Evolutionary conservation across 2,113 vertebrate genomes (phyloP), one percentile per base, ranked within the genome.

Genomic region (Acanthisitta chloris): DNA sequence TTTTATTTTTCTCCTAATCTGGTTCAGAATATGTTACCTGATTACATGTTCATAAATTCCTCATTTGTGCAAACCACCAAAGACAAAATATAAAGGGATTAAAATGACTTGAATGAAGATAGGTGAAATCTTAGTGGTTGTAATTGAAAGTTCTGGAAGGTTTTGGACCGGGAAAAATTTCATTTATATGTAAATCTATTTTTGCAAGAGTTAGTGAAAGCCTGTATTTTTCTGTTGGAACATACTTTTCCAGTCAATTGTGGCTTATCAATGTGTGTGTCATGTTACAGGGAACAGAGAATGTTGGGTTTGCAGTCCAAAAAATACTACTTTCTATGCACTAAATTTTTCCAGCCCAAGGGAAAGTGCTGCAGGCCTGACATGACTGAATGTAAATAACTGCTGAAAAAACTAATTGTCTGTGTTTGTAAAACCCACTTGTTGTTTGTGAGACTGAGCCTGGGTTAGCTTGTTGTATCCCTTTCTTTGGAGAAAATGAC

Each of bases 171-270:
- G 64, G 36, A 64, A 88, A 71, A 85, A 31, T 55, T 61, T 91
- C 66, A 91, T 88, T 96, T 94, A 72, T 80, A 66, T 93, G 87
- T 86, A 93, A 93, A 94, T 91, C 31, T 80, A 3, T n/a, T 86
- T 81, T 86, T 59, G 20, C 14, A 80, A 81, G 33, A 23, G 18
- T 59, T 82, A 72, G 8, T 46, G 24, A 72, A 78, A 86, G 31
- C 49, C 33, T 76, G 0, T 73, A 33, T 90, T 88, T 85, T 83
- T 80, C 25, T 70, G 8, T 64, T 82, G 25, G 16, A 81, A 66
- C 34, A 34, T 64, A 54, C 36, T 26, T 92, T 87, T 85, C 59
- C 51, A 72, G 48, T 76, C 46, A 65, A 12, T 77, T 52, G 20
- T 82, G 33, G 21, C 25, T 92, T 65, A 70, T 70, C 64, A 66